These are phyloP conservation scores for Brachionus manjavacas DNA, from an alignment of 1,140 invertebrate species.

Conservation along the genomic window DNA sequence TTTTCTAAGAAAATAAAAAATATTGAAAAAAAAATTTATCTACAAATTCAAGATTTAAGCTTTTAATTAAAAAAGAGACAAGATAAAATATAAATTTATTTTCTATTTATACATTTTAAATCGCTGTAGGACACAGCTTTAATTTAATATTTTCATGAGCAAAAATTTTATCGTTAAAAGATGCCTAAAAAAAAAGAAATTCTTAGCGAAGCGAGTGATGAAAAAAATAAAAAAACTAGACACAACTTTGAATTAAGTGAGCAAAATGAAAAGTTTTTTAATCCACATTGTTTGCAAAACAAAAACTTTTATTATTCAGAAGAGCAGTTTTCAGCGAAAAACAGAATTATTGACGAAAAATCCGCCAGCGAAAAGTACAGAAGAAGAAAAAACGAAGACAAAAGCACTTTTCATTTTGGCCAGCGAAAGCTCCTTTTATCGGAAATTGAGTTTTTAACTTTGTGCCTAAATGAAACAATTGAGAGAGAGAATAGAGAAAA, in stretches of 20 bases:
- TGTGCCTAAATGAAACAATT: background rate
- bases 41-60: background rate
- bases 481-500: background rate
- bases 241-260: background rate
- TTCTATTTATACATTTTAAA: background rate
- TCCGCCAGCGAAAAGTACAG: background rate
- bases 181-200: background rate
- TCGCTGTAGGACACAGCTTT: background rate
- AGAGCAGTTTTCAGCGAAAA: background rate
- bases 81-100: background rate
- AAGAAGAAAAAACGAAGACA: background rate
- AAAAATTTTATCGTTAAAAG: background rate
- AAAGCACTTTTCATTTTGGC: background rate
- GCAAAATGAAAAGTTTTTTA: background rate
- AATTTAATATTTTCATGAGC: background rate
- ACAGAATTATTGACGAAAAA: background rate
- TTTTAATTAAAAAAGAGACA: background rate
- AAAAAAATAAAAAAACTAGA: background rate
- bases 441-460: background rate
- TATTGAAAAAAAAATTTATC: too few relatives aligned
- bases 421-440: background rate
- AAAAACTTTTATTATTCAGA: background rate
- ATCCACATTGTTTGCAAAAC: background rate
- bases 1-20: too few relatives aligned
- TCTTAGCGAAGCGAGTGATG: background rate